Base-by-base conservation (phyloP, 1,140 invertebrate genomes). In the Zaprionus lachaisei region DNA sequence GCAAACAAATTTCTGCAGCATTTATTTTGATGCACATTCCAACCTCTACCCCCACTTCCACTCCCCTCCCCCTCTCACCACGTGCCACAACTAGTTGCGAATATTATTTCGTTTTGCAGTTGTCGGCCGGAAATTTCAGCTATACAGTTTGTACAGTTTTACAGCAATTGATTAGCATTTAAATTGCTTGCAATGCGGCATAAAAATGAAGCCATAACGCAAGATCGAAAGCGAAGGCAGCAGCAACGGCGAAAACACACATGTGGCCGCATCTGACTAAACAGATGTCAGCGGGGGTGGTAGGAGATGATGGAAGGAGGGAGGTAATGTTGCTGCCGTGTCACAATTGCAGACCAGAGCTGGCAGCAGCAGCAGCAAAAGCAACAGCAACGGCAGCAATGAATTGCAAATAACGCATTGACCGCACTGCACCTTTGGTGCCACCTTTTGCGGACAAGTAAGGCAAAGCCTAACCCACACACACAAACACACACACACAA, bases 321-420 rank as follows among this genome's bases (percentile, higher is more conserved):
- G 41, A 61, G 11, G 2, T 47, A 47, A 47, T 57, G 54, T 31
- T 57, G 64, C 24, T 57, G 64, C 37, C 55, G 38, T 67, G 54
- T 67, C 65, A 67, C 65, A 67, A 56, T 77, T 83, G 67, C 80
- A 68, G 63, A 86, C 74, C 14, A 28, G 44, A 26, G 17, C 22
- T n/a, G 26, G 24, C 44, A 34, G 58, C 58, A 58, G n/a, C 68
- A 22, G 31, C 70, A 11, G 24, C 44, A 20, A 31, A 62, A 11
- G 24, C 44, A 20, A 31, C 31, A 11, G 55, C 70, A 37, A 70
- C 72, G 61, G 78, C 80, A 76, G 83, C 84, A 87, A 87, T 87
- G 84, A 89, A 87, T 87, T 89, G 84, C 84, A 87, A 87, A 87
- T 87, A 87, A 89, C 84, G 78, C 84, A 84, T 87, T 87, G 84